A percentile compares a stretch with the other conserved stretches of the same genome.
Conservation (phyloP, 37 sponge, comb jelly and placozoan genomes). For the Dysidea cf. avara region DNA sequence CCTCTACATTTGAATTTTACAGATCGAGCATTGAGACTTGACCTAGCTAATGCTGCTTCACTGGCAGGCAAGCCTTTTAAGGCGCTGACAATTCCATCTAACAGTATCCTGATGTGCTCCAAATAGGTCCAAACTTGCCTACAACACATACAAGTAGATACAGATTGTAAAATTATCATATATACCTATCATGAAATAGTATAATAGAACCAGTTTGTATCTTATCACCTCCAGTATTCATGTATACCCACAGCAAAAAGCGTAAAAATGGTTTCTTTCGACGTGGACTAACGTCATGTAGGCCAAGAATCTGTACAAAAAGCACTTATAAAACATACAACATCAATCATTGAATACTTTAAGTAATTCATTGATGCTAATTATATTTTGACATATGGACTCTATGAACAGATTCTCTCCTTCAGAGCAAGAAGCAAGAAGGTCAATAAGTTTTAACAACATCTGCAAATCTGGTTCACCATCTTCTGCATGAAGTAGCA, state of each 20-base stretch:
- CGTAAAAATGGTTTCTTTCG: conserved; percentile 67
- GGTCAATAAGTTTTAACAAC: conserved; percentile 50
- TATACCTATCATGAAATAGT: conserved; percentile 35
- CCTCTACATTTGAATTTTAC: too few relatives aligned
- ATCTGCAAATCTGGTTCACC: conserved; percentile 13
- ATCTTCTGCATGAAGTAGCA: not conserved
- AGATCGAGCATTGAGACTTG: too few relatives aligned
- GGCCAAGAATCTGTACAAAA: conserved; percentile 20
- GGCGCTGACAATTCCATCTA: too few relatives aligned
- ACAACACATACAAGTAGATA: too few relatives aligned
- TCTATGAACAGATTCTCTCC: conserved; percentile 70
- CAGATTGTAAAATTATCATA: too few relatives aligned
- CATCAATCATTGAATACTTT: not conserved
- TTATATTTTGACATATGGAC: conserved; percentile 77
- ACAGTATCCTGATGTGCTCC: not conserved
- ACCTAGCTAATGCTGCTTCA: too few relatives aligned
- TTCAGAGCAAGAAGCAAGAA: too few relatives aligned
- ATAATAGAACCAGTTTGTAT: conserved; percentile 15
- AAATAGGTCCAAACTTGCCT: conserved; percentile 37
- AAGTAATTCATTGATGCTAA: conserved; percentile 41
- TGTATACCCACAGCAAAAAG: too few relatives aligned
- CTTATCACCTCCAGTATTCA: too few relatives aligned
- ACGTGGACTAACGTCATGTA: conserved; percentile 13
- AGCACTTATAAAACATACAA: not conserved
- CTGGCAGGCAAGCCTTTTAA: conserved; percentile 7